A percentile compares a stretch with the other conserved stretches of the same genome.
Evolutionary conservation across 1,140 invertebrate genomes (phyloP).

Genomic region (Drosophila miranda): DNA sequence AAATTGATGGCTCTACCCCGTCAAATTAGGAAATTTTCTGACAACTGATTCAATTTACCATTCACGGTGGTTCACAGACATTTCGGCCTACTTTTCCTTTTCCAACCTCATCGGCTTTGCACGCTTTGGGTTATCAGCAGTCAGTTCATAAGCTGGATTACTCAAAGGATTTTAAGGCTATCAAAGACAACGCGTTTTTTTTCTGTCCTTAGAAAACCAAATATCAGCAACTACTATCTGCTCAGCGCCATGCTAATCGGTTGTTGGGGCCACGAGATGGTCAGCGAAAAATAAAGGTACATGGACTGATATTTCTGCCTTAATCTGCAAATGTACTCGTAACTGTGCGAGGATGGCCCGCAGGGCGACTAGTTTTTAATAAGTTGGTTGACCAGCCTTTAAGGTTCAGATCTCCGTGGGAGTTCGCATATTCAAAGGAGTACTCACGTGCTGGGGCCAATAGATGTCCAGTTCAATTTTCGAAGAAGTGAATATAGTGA

Average conservation of each 20-base stretch:
- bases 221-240: constrained; percentile 17
- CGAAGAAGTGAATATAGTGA: no score
- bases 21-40: constrained; percentile 54
- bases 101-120: constrained; percentile 59
- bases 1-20: not conserved
- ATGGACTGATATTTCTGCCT: constrained; percentile 22
- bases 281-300: constrained; percentile 27
- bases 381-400: constrained; percentile 66
- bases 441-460: constrained; percentile 23
- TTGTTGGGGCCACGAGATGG: constrained; percentile 43
- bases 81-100: constrained; percentile 47
- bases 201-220: constrained; percentile 29
- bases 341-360: no score
- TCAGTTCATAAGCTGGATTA: constrained; percentile 70
- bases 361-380: constrained; percentile 47
- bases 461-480: no score
- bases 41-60: constrained; percentile 33
- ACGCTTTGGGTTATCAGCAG: constrained; percentile 75
- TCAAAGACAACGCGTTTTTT: constrained; percentile 55
- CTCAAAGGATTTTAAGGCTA: constrained; percentile 66
- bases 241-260: constrained; percentile 63
- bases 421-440: constrained; percentile 74
- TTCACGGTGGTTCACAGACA: constrained; percentile 61
- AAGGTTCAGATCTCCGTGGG: constrained; percentile 38
- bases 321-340: constrained; percentile 56